These are phyloP conservation scores for Habropoda laboriosa DNA, from an alignment of 1,140 invertebrate genomes.

Conservation along the genomic window DNA sequence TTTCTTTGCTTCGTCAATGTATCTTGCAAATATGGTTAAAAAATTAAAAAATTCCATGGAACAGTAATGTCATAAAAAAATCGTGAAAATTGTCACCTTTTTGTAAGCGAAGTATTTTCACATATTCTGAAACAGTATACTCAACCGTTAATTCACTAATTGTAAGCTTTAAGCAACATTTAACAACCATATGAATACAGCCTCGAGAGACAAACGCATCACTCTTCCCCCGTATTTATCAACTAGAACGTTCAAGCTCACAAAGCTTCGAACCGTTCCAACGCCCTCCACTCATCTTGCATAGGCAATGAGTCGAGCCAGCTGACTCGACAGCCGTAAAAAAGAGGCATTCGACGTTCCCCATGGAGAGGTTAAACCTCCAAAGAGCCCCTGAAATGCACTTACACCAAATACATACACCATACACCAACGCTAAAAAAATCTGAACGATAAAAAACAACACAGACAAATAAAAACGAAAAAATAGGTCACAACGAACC, in stretches of 20 bases:
- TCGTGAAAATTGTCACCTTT: background rate
- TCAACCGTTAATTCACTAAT: background rate
- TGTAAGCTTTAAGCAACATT: no score
- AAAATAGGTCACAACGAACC: no score
- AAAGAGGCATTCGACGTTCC: background rate
- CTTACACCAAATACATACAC: background rate
- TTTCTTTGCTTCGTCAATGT: no score
- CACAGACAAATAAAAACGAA: background rate
- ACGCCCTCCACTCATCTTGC: background rate
- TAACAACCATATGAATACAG: background rate
- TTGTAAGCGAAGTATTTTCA: background rate
- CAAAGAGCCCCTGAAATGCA: background rate
- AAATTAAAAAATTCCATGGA: no score
- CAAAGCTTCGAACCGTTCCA: background rate
- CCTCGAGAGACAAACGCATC: background rate
- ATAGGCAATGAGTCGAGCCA: background rate
- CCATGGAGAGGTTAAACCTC: background rate
- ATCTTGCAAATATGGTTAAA: no score
- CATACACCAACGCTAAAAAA: no score
- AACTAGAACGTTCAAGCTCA: background rate
- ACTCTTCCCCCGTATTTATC: background rate
- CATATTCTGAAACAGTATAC: background rate
- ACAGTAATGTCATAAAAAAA: no score
- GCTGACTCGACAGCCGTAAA: background rate
- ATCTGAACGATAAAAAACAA: background rate